phyloP scores from a whole-genome alignment of 2,113 vertebrate species.

The Macquaria ambigua region DNA sequence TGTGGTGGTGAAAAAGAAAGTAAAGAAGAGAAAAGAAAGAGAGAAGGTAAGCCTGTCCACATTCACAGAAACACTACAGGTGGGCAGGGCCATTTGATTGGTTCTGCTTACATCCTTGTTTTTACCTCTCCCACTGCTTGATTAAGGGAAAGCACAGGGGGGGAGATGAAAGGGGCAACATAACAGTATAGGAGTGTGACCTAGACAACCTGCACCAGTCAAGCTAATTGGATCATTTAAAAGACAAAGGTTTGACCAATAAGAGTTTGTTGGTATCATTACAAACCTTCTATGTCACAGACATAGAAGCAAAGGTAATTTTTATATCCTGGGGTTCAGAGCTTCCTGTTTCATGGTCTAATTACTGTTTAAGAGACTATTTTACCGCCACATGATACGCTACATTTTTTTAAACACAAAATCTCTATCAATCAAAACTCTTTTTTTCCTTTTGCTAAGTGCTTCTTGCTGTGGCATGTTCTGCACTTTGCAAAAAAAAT shows the following conservation, averaged over 20 bases:
- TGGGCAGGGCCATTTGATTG: not conserved
- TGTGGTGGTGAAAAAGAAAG: slow-evolving; percentile 19
- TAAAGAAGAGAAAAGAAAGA: slow-evolving; percentile 12
- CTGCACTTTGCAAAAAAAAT: not conserved
- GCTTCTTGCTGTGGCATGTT: not conserved
- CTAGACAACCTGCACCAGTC: slow-evolving; percentile 19
- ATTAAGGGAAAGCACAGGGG: not conserved
- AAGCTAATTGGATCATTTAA: slow-evolving; percentile 12
- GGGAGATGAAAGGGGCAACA: not conserved
- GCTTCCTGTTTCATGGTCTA: not conserved
- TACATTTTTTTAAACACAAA: not conserved
- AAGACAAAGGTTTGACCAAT: not conserved
- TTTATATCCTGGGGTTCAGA: not conserved
- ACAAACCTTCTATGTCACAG: not conserved
- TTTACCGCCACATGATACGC: not conserved
- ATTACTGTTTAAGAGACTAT: not conserved
- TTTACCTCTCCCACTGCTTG: slow-evolving; percentile 13
- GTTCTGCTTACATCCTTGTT: slow-evolving; percentile 20
- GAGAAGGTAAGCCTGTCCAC: slow-evolving; percentile 10
- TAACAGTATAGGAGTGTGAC: not conserved
- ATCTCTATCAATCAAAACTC: not conserved
- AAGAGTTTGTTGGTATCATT: not conserved
- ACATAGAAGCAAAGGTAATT: not conserved
- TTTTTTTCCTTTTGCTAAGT: not conserved
- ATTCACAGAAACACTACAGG: not conserved